Conservation (phyloP, 2,113 vertebrate species). For the Dasyornis broadbenti region DNA sequence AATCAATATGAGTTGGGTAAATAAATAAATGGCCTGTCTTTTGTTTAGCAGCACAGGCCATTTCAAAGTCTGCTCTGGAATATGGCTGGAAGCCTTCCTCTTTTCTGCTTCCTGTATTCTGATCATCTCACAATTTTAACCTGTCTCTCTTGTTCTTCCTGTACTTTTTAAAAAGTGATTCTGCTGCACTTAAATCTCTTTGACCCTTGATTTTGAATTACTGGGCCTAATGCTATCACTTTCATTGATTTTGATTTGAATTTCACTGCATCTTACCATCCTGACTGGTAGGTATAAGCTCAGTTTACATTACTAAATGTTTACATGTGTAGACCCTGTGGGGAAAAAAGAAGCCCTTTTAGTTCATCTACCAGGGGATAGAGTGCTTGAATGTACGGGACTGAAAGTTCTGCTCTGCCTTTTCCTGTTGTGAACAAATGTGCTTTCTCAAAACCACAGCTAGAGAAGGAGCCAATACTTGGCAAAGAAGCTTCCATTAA, state of each 20-base stretch:
- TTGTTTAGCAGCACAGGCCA: background rate
- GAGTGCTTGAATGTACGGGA: background rate
- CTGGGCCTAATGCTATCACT: background rate
- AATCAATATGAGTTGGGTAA: background rate
- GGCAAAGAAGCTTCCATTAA: slow-evolving; percentile 23
- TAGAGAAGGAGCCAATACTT: background rate
- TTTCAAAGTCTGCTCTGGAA: background rate
- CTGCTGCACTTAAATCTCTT: background rate
- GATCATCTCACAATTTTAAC: background rate
- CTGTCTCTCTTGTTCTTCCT: background rate
- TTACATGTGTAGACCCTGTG: background rate
- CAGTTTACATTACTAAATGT: background rate
- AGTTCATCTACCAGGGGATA: background rate
- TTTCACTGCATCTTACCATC: background rate
- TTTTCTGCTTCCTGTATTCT: background rate
- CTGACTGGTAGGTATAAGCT: background rate
- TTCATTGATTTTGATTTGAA: background rate
- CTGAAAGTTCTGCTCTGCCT: background rate
- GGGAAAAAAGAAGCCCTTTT: background rate
- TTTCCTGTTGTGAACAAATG: background rate
- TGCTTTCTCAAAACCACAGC: slow-evolving; percentile 16
- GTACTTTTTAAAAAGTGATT: background rate
- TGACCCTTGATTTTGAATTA: background rate
- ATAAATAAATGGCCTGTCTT: slow-evolving; percentile 8
- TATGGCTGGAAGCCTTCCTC: background rate